A percentile compares a stretch with the other conserved stretches of the same genome.
phyloP scores from a whole-genome alignment of 35 echinoderm and acorn worm species.

The Holothuria glaberrima region DNA sequence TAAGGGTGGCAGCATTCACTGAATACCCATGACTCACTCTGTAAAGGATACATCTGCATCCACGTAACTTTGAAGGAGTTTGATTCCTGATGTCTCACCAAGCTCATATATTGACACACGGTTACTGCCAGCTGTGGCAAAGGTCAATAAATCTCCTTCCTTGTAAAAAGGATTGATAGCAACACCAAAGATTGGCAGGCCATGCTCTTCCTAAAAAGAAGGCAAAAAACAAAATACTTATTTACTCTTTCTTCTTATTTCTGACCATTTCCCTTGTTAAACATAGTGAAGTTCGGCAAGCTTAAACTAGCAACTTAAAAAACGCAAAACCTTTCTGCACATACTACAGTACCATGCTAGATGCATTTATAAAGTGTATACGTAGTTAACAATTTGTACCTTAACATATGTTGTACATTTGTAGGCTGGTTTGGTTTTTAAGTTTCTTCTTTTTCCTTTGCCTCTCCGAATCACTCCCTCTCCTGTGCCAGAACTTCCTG shows the following conservation, averaged over 20 bases:
- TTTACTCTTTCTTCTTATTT: too few species aligned
- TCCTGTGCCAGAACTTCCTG: slow-evolving; percentile 33
- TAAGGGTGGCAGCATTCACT: too few species aligned
- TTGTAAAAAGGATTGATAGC: slow-evolving; percentile 80
- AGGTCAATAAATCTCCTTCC: slow-evolving; percentile 78
- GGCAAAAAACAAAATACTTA: too few species aligned
- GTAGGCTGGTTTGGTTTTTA: slow-evolving; percentile 78
- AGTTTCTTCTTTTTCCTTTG: slow-evolving; percentile 56
- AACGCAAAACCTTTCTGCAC: too few species aligned
- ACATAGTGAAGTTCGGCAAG: too few species aligned
- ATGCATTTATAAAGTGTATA: too few species aligned
- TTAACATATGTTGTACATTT: slow-evolving; percentile 82
- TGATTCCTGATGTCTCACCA: slow-evolving; percentile 75
- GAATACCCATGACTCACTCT: background rate
- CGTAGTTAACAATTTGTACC: slow-evolving; percentile 16
- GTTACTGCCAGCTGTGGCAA: slow-evolving; percentile 92
- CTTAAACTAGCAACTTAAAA: too few species aligned
- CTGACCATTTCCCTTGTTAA: too few species aligned
- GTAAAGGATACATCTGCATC: slow-evolving; percentile 98
- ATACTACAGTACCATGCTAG: too few species aligned
- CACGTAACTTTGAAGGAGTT: slow-evolving; percentile 89
- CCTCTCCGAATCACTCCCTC: slow-evolving; percentile 10
- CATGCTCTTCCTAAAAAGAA: slow-evolving; percentile 91
- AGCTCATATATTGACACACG: slow-evolving; percentile 93
- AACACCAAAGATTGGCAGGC: slow-evolving; percentile 96